phyloP scores from a whole-genome alignment of 1,140 invertebrate genomes.

The Euwallacea similis region DNA sequence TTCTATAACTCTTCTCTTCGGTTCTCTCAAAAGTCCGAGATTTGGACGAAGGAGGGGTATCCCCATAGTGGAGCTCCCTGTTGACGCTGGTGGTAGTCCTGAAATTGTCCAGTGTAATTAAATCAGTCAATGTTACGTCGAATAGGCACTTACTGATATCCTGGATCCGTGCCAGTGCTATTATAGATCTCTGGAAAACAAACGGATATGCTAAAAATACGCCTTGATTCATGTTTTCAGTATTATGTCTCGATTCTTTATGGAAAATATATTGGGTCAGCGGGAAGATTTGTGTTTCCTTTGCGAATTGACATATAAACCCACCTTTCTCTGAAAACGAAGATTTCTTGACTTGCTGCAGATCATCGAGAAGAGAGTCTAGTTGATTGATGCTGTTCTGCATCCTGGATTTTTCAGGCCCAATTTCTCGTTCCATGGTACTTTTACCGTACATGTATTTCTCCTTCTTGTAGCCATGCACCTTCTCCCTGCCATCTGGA shows the following conservation, averaged over 20 bases:
- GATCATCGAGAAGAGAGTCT: conserved; percentile 58
- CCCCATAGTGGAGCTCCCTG: conserved; percentile 48
- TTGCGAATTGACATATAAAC: background rate
- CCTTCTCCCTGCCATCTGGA: conserved; percentile 48
- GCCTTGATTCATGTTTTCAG: conserved; percentile 12
- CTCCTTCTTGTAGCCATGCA: conserved; percentile 50
- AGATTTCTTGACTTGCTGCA: conserved; percentile 56
- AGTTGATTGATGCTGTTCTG: conserved; percentile 60
- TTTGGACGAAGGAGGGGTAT: conserved; percentile 41
- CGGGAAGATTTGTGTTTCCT: conserved; percentile 2
- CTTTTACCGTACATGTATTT: conserved; percentile 48
- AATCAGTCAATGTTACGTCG: too few species aligned
- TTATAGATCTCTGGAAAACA: conserved; percentile 48
- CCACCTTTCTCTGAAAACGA: conserved; percentile 44
- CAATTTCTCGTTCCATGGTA: conserved; percentile 37
- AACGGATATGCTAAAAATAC: conserved; percentile 35
- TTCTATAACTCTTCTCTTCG: conserved; percentile 43
- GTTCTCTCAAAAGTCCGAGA: conserved; percentile 42
- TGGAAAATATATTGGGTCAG: background rate
- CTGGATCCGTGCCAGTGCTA: conserved; percentile 48
- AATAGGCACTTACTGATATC: conserved; percentile 49
- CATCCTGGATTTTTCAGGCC: conserved; percentile 47
- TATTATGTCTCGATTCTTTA: too few species aligned
- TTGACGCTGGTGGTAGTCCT: conserved; percentile 26
- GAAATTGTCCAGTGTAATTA: too few species aligned